Base-by-base conservation (phyloP, 2,888 invertebrate species). In the Polietes domitor region DNA sequence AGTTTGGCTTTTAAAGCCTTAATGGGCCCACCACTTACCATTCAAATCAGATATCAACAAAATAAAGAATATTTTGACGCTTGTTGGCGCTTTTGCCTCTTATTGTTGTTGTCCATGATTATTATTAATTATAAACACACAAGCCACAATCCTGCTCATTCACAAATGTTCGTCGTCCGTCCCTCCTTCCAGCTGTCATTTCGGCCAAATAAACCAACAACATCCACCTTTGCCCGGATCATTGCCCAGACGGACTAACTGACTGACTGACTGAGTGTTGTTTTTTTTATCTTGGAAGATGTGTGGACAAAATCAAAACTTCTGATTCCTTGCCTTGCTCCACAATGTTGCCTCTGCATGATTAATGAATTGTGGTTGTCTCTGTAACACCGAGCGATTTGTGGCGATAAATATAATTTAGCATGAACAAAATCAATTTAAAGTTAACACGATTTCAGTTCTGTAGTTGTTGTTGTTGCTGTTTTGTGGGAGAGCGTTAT, bases 271-370 rank as follows among this genome's bases (percentile, higher is more conserved):
- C n/a, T 32, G 32, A 32, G 32, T 32, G n/a, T n/a, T n/a, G n/a
- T n/a, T 7, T 41, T 47, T 47, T 85, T 86, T 88, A 87, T 87
- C 86, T 84, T 85, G 28, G 79, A 82, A 85, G 83, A 85, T 86
- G 86, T 86, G 87, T 86, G 87, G 86, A 87, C 86, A 87, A 87
- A 87, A 85, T 82, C 47, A 70, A 74, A 15, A 61, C 43, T 21
- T 17, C 41, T 24, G 47, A 26, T n/a, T 28, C 17, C 17, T 37
- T 12, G 4, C 12, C 37, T 37, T 37, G 37, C 12, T 37, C n/a
- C 37, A 12, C 9, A 37, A 37, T n/a, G n/a, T n/a, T n/a, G 37
- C 10, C 37, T 7, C 6, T 37, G 37, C 17, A 47, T 50, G 70
- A 70, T 71, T 53, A 47, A 71, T 53, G 50, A 43, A 28, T 75